Evolutionary conservation across 2,113 vertebrate species (phyloP), one percentile per base, ranked within the genome.

Genomic region (Brachypteracias leptosomus): DNA sequence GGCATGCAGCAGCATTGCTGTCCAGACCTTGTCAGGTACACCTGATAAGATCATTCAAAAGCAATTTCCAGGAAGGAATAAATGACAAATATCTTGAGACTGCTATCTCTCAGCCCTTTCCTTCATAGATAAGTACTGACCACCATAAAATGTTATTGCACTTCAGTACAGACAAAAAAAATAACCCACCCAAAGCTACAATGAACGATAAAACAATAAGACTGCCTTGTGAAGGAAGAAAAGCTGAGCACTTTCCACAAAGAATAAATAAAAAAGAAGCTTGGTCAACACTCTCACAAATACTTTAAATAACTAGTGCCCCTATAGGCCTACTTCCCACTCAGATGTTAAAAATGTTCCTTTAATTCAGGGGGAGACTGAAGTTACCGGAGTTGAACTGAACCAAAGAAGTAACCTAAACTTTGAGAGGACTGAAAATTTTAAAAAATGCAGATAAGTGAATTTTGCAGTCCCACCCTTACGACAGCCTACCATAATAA

Each of bases 111-210:
- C n/a, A 76, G 38, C 13, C 9, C 40, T 55, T 76, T 86, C 9
- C 20, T 18, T 55, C 25, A 46, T 24, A 10, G 65, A 4, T 47
- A 63, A 86, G 15, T 26, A 57, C 20, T 31, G 40, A 36, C 3
- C 18, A 35, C 8, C 17, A 26, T 44, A 62, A 70, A 65, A 74
- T 5, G 9, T 46, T 70, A 58, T 8, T 58, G 40, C 5, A 62
- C 6, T 5, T 25, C 36, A 77, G 2, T 35, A 67, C 13, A 52
- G 44, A 49, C 26, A 57, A 36, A 47, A 42, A 29, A 65, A 58
- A 35, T 11, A 76, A 31, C 10, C 1, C 19, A 15, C 12, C 5
- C 12, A 55, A 61, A 28, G 0, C 2, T 38, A 40, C 10, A 16
- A 58, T 0, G 3, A 62, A 57, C 16, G 26, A 62, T 49, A 84